phyloP scores from a whole-genome alignment of 2,113 vertebrate genomes.

The Vidua chalybeata region DNA sequence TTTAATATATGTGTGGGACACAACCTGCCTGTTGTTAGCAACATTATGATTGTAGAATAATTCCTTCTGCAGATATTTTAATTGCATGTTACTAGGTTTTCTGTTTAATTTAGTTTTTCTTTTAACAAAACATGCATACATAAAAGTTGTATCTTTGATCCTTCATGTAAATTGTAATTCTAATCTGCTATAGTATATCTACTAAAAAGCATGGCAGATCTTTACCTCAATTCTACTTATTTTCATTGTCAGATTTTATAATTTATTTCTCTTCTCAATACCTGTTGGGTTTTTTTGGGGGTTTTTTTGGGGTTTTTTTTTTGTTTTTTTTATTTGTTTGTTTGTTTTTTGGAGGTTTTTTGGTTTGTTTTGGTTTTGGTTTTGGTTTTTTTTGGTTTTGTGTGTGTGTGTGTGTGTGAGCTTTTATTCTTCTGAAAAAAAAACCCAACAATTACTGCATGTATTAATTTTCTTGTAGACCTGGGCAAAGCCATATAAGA shows the following conservation, averaged over 20 bases:
- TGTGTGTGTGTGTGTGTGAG: background rate
- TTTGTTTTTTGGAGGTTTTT: background rate
- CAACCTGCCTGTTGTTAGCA: background rate
- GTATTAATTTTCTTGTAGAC: background rate
- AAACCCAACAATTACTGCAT: accelerated
- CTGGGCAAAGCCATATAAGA: background rate
- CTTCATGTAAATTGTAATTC: background rate
- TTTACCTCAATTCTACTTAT: background rate
- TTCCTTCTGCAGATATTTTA: background rate
- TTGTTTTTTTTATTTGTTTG: background rate
- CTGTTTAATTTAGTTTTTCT: background rate
- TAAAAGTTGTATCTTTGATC: background rate
- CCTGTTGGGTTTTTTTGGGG: background rate
- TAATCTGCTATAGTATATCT: background rate
- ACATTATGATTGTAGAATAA: background rate
- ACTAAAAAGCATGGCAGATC: background rate
- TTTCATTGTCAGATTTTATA: background rate
- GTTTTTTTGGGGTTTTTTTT: too few species aligned
- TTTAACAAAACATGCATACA: background rate
- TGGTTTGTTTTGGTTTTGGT: too few species aligned
- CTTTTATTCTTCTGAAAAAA: background rate
- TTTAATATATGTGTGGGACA: background rate
- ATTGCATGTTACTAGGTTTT: background rate
- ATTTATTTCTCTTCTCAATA: background rate
- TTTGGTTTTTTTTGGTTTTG: background rate